A percentile compares a stretch with the other conserved stretches of the same genome.
Evolutionary conservation across 2,888 invertebrate genomes (phyloP).

Genomic region (Melanostoma mellinum): DNA sequence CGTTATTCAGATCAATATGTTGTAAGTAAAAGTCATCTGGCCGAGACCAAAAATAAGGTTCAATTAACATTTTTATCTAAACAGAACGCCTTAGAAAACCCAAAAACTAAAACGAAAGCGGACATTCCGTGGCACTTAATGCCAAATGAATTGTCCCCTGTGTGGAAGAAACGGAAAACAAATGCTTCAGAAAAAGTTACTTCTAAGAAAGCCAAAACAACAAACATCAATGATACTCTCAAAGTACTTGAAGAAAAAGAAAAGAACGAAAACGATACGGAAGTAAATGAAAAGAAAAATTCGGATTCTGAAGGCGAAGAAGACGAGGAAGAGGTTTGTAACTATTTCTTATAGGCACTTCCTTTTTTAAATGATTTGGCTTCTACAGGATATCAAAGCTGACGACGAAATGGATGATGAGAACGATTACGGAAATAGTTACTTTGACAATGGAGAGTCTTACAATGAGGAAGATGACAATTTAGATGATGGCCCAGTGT

Average conservation of each 20-base stretch:
- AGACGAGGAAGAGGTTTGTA: constrained; percentile 76
- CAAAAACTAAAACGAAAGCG: constrained; percentile 77
- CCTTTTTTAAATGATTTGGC: constrained; percentile 5
- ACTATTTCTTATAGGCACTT: background rate
- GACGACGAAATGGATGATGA: constrained; percentile 95
- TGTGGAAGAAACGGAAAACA: constrained; percentile 75
- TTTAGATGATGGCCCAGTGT: constrained; percentile 91
- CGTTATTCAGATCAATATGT: constrained; percentile 76
- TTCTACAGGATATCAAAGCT: constrained; percentile 75
- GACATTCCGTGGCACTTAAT: constrained; percentile 84
- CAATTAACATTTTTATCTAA: too few relatives aligned
- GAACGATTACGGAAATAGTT: constrained; percentile 93
- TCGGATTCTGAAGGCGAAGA: constrained; percentile 84
- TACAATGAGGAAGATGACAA: constrained; percentile 94
- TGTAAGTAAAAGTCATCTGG: constrained; percentile 66
- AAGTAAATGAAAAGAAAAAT: constrained; percentile 85
- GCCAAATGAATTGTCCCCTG: constrained; percentile 84
- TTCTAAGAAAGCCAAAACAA: constrained; percentile 75
- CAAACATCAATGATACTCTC: constrained; percentile 82
- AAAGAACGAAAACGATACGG: constrained; percentile 82
- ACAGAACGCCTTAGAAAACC: constrained; percentile 76
- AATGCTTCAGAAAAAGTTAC: constrained; percentile 64
- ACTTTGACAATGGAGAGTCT: constrained; percentile 93
- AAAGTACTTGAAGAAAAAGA: constrained; percentile 88
- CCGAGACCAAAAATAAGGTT: background rate